phyloP scores from a whole-genome alignment of 2,797 vertebrate species.

The Choloepus didactylus region DNA sequence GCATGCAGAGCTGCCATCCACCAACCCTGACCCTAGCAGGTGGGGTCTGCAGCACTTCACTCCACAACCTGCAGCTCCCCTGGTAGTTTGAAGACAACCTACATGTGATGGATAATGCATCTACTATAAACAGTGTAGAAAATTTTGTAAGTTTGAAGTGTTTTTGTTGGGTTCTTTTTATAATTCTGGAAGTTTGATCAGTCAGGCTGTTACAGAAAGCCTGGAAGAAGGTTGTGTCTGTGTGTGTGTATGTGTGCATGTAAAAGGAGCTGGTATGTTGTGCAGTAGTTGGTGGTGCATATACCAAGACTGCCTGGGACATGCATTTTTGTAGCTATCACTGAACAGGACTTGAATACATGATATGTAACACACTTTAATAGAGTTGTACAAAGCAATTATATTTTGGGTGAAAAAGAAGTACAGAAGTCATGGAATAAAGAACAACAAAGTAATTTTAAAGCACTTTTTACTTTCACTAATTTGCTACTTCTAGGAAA shows the following conservation, averaged over 20 bases:
- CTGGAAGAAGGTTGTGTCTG: background rate
- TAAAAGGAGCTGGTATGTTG: accelerated
- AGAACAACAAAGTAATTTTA: background rate
- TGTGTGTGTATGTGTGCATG: background rate
- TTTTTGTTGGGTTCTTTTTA: background rate
- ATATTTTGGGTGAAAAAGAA: background rate
- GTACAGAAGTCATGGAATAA: background rate
- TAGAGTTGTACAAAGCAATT: background rate
- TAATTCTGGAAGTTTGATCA: background rate
- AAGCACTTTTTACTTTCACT: conserved; percentile 12
- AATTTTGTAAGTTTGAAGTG: background rate
- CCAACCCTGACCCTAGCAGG: too few species aligned
- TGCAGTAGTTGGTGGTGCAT: background rate
- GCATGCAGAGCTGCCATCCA: too few species aligned
- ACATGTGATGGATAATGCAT: background rate
- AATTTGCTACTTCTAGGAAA: conserved; percentile 16
- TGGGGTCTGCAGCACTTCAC: too few species aligned
- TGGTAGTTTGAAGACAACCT: background rate
- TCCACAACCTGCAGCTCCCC: too few species aligned
- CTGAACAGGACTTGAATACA: background rate
- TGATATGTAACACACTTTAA: background rate
- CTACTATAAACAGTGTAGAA: background rate
- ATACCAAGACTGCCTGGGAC: background rate
- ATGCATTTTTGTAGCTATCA: background rate
- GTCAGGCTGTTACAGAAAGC: background rate